Base-by-base conservation (phyloP, 2,797 vertebrate species). In the Phataginus tetradactyla region DNA sequence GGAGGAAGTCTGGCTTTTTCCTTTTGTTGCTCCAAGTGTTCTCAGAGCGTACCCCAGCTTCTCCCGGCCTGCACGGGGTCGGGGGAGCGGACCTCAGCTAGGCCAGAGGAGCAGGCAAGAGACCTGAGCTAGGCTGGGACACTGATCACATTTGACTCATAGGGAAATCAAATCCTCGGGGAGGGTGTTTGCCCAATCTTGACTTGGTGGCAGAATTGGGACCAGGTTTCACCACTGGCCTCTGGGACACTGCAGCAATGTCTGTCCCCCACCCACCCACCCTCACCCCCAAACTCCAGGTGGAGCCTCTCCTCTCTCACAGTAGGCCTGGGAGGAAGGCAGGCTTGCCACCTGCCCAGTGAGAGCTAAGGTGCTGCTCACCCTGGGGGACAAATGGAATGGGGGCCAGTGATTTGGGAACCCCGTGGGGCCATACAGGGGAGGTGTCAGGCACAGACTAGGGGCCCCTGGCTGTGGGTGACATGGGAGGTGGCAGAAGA, bases 211-310 rank as follows among this genome's bases (percentile, higher is more conserved):
- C 59, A 55, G 88, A 81, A n/a, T 23, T 9, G 13, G 34, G 3
- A 4, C 91, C 51, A 57, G 37, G 68, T 17, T 63, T 61, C 23
- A 21, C 42, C 1, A 0, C 63, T 59, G 66, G 25, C 29, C 27
- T 59, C 55, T 21, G 15, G 69, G 69, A 29, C 2, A 1, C 39
- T 74, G 14, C 45, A 37, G 77, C 10, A 15, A 68, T 32, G 53
- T 45, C 37, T 34, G 21, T 21, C 42, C 42, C 10, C 37, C 3
- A 3, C 3, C 10, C 3, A 9, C 3, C 57, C 1, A 2, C 42
- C 42, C 10, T n/a, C 3, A 3, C 37, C 17, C 61, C 57, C 71
- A n/a, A 11, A 17, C 42, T 61, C 13, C 6, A n/a, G 11, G 21
- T 9, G 64, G n/a, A 53, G 39, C 17, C 18, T 5, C 37, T 14